Conservation (phyloP, 2,113 vertebrate genomes). For the Labeo rohita region DNA sequence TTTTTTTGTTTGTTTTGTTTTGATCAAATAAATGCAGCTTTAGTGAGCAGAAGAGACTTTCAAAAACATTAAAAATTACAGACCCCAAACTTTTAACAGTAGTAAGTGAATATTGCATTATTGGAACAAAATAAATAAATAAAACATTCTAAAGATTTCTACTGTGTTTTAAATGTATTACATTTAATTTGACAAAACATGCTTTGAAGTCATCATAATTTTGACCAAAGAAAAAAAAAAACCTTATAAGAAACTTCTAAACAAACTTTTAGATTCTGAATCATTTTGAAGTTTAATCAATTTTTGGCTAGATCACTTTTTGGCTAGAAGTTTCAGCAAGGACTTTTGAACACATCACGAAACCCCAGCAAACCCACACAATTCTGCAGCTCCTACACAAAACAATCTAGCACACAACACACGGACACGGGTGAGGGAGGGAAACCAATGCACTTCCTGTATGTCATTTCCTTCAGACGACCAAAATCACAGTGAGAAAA, state of each 20-base stretch:
- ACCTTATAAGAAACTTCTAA: not conserved
- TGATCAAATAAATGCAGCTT: too few species aligned
- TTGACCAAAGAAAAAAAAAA: too few species aligned
- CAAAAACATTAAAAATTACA: not conserved
- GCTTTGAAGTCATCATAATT: too few species aligned
- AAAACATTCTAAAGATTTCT: not conserved
- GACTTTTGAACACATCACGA: not conserved
- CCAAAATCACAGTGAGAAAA: not conserved
- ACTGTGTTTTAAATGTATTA: not conserved
- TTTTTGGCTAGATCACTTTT: not conserved
- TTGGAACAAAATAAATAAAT: not conserved
- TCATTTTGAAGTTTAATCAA: too few species aligned
- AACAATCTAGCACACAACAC: not conserved
- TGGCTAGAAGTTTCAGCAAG: not conserved
- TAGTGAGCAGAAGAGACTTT: too few species aligned
- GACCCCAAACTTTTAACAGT: not conserved
- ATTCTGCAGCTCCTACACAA: not conserved
- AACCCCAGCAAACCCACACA: not conserved
- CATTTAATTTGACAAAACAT: too few species aligned
- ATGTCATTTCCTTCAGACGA: slow-evolving; percentile 6
- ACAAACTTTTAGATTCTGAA: not conserved
- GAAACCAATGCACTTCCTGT: not conserved
- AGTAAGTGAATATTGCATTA: not conserved
- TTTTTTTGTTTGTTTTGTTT: too few species aligned
- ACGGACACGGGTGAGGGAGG: not conserved